These are phyloP conservation scores for Schizopygopsis malacanthus DNA, from an alignment of 2,797 vertebrate genomes.

Conservation along the genomic window DNA sequence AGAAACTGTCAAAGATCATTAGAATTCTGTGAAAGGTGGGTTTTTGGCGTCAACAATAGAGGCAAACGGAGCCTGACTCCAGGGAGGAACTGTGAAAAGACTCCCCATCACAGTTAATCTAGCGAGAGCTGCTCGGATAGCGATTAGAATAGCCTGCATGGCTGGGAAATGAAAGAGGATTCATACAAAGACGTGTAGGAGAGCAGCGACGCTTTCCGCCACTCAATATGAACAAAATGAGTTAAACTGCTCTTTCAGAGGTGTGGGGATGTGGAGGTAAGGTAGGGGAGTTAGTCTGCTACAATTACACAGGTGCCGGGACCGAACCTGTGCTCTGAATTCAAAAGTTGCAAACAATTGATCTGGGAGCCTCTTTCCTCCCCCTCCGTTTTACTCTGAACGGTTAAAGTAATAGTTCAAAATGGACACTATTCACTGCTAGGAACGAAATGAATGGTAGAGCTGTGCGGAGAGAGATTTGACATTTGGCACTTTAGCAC, in stretches of 20 bases:
- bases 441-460: not conserved
- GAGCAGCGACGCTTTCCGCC: constrained; percentile 37
- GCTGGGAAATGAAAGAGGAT: constrained; percentile 56
- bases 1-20: constrained; percentile 61
- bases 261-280: constrained; percentile 24
- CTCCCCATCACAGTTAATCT: constrained; percentile 57
- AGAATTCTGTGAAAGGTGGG: constrained; percentile 57
- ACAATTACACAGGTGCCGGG: constrained; percentile 42
- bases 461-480: not conserved
- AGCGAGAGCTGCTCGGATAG: constrained; percentile 47
- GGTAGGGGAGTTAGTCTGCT: constrained; percentile 34
- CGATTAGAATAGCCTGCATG: constrained; percentile 56
- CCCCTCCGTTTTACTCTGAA: not conserved
- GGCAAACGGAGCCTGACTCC: constrained; percentile 55
- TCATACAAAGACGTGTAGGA: constrained; percentile 50
- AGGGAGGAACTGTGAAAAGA: constrained; percentile 53
- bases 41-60: constrained; percentile 56
- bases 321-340: constrained; percentile 41
- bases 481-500: not conserved
- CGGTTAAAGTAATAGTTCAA: constrained; percentile 26
- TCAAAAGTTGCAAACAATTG: constrained; percentile 37
- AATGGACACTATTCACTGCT: constrained; percentile 16
- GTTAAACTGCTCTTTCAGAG: constrained; percentile 43
- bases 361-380: constrained; percentile 12
- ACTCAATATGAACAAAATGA: constrained; percentile 49